Conservation (phyloP, 2,113 vertebrate species). For the Apaloderma vittatum region DNA sequence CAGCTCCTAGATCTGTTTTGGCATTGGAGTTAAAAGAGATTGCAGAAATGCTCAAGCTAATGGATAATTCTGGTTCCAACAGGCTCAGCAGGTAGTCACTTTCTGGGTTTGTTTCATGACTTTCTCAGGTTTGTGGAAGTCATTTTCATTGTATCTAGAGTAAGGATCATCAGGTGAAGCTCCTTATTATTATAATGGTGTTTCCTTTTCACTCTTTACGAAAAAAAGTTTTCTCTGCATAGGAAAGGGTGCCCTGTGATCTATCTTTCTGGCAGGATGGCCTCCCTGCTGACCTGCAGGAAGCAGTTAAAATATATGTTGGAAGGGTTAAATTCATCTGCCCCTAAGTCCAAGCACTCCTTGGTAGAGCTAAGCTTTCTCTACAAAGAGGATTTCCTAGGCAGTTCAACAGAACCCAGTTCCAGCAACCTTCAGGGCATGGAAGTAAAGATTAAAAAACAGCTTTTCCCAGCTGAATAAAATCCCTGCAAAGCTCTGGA, state of each 20-base stretch:
- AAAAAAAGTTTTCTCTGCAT: background rate
- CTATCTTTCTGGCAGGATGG: background rate
- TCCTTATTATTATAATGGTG: background rate
- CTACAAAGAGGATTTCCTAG: conserved; percentile 10
- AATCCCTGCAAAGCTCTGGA: background rate
- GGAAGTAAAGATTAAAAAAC: background rate
- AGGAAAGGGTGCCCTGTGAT: background rate
- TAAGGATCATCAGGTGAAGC: background rate
- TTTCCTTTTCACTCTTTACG: background rate
- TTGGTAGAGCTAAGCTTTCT: background rate
- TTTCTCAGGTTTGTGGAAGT: background rate
- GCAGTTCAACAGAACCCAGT: background rate
- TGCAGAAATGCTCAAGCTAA: background rate
- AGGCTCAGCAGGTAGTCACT: background rate
- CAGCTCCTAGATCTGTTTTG: conserved; percentile 1
- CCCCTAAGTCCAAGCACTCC: background rate
- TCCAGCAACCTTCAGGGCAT: background rate
- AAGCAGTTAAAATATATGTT: background rate
- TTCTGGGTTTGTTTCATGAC: background rate
- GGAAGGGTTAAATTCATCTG: background rate
- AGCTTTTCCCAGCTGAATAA: background rate
- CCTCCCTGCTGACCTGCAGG: background rate
- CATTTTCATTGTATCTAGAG: background rate
- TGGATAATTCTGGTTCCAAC: background rate
- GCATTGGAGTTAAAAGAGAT: background rate